These are phyloP conservation scores for Arothron firmamentum DNA, from an alignment of 2,113 vertebrate genomes.

Conservation along the genomic window DNA sequence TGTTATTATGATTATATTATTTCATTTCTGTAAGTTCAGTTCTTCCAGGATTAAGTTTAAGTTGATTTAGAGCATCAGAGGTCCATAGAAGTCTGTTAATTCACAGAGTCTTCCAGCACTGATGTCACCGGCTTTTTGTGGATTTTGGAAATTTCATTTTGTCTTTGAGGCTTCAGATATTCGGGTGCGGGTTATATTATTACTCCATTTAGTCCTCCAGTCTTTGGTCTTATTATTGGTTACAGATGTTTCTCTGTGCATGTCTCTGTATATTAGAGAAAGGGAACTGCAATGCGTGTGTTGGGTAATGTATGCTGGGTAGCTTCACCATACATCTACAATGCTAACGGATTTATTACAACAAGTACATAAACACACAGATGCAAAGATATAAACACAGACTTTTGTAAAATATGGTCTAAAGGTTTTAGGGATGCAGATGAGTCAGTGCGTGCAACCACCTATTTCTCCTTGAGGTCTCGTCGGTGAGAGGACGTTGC, in stretches of 20 bases:
- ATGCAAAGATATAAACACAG: conserved; percentile 17
- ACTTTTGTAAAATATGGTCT: conserved; percentile 35
- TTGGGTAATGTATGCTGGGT: conserved; percentile 36
- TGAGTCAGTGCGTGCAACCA: conserved; percentile 62
- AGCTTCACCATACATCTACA: conserved; percentile 52
- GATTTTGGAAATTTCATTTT: conserved; percentile 62
- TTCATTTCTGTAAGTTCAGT: background rate
- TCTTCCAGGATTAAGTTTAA: conserved; percentile 7
- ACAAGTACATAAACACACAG: conserved; percentile 30
- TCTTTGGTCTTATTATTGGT: conserved; percentile 71
- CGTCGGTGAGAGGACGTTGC: conserved; percentile 56
- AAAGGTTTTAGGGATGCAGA: conserved; percentile 48
- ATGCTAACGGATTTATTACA: conserved; percentile 47
- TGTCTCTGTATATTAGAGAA: conserved; percentile 21
- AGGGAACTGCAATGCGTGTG: conserved; percentile 27
- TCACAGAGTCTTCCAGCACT: conserved; percentile 42
- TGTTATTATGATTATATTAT: background rate
- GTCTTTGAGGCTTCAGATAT: conserved; percentile 68
- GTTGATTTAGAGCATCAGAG: conserved; percentile 30
- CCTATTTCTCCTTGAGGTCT: conserved; percentile 65
- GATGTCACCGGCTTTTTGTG: conserved; percentile 63
- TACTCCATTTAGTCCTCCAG: conserved; percentile 65
- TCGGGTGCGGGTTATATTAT: conserved; percentile 60
- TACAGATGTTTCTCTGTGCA: conserved; percentile 55
- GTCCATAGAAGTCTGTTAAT: conserved; percentile 27